Conservation (phyloP, 2,888 invertebrate genomes). For the Xylophagus ater region DNA sequence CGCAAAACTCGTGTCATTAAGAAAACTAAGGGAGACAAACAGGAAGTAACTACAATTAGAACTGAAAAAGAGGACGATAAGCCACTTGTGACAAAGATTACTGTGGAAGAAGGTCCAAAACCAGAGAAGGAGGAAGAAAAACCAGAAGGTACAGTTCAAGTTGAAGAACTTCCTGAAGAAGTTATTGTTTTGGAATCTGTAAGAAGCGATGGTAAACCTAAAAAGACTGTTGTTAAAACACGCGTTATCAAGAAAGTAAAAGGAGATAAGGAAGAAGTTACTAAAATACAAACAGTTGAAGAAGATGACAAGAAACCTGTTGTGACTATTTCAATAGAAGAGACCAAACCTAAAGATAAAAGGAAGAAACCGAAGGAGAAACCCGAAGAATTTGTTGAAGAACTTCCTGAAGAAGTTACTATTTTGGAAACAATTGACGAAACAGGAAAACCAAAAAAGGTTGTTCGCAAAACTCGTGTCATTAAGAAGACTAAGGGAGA, state of each 20-base stretch:
- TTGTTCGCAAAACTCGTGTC: too few species aligned
- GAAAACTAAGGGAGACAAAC: conserved; percentile 29
- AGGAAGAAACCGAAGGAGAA: too few species aligned
- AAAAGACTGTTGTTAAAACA: conserved; percentile 31
- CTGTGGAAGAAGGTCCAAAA: too few species aligned
- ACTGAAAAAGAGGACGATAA: conserved; percentile 32
- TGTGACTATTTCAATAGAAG: conserved; percentile 24
- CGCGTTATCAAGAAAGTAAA: conserved; percentile 33
- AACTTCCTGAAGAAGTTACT: too few species aligned
- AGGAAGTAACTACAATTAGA: conserved; percentile 35
- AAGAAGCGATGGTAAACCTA: conserved; percentile 30
- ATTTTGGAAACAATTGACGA: too few species aligned
- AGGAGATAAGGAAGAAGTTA: conserved; percentile 22
- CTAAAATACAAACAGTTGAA: conserved; percentile 20
- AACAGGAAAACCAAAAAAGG: too few species aligned
- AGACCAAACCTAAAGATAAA: too few species aligned
- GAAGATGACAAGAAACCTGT: conserved; percentile 25
- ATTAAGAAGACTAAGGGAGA: too few species aligned
- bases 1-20: conserved; percentile 33
- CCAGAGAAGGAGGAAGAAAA: conserved; percentile 24
- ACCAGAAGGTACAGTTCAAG: conserved; percentile 28
- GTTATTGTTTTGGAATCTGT: conserved; percentile 29
- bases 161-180: conserved; percentile 26
- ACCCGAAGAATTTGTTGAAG: too few species aligned
- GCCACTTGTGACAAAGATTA: conserved; percentile 24